A percentile compares a stretch with the other conserved stretches of the same genome.
Conservation (phyloP, 2,888 invertebrate genomes). For the Phyto melanocephala region DNA sequence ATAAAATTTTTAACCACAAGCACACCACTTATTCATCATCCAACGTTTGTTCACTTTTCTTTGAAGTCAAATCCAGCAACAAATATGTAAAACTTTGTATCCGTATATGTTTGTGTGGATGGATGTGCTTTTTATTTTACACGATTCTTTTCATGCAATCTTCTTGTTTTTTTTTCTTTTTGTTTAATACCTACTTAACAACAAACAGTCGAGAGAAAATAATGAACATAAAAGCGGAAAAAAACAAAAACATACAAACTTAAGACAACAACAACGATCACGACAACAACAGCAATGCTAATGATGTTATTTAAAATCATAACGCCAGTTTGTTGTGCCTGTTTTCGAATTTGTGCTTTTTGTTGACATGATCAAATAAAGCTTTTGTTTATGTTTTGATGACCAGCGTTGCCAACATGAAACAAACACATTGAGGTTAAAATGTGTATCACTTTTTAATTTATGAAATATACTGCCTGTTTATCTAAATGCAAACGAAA, state of each 20-base stretch:
- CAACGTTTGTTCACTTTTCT: background rate
- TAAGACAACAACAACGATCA: background rate
- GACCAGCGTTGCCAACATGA: conserved; percentile 1
- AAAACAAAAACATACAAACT: conserved; percentile 6
- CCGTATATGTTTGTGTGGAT: background rate
- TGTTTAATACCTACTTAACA: background rate
- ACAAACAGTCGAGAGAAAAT: background rate
- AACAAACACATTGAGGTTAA: too few relatives aligned
- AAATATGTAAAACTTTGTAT: conserved; percentile 7
- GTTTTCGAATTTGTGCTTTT: background rate
- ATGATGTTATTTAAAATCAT: background rate
- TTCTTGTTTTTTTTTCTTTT: background rate
- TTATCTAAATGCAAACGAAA: too few relatives aligned
- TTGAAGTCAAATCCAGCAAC: background rate
- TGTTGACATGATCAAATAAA: background rate
- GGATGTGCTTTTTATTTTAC: background rate
- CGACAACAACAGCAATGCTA: background rate
- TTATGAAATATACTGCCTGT: too few relatives aligned
- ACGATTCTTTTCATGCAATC: background rate
- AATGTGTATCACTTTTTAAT: too few relatives aligned
- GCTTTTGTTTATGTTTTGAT: background rate
- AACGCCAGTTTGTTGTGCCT: background rate
- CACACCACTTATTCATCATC: background rate
- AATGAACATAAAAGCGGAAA: background rate
- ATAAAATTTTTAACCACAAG: conserved; percentile 9